Percentiles rank a stretch among this genome's conserved stretches.
These are phyloP conservation scores for Tinea trinotella DNA, from an alignment of 2,888 invertebrate species.

Conservation along the genomic window DNA sequence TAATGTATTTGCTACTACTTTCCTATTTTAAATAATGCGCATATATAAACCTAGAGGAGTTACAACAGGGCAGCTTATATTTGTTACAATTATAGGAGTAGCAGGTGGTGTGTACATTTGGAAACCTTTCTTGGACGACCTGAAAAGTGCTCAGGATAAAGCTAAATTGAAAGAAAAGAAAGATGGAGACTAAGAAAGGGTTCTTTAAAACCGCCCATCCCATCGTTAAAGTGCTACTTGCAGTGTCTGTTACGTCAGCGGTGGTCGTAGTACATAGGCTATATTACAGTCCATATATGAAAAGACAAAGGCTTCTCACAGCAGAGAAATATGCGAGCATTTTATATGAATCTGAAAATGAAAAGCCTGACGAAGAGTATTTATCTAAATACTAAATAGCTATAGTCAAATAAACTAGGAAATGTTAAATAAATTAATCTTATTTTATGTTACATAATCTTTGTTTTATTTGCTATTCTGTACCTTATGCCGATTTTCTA, in stretches of 20 bases:
- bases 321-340: slow-evolving; percentile 54
- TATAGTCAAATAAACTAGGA: neutral
- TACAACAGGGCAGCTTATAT: slow-evolving; percentile 46
- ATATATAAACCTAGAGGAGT: slow-evolving; percentile 57
- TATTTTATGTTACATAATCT: neutral
- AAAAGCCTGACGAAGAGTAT: neutral
- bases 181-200: slow-evolving; percentile 34
- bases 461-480: neutral
- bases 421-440: slow-evolving; percentile 11
- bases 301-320: slow-evolving; percentile 32
- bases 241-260: slow-evolving; percentile 43
- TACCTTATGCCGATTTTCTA: too few relatives aligned
- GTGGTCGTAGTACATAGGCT: slow-evolving; percentile 37
- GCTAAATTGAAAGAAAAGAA: slow-evolving; percentile 25
- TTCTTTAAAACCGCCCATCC: slow-evolving; percentile 43
- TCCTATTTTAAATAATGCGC: slow-evolving; percentile 12
- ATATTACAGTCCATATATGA: slow-evolving; percentile 39
- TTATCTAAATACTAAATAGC: neutral
- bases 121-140: slow-evolving; percentile 56
- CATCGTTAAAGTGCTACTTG: slow-evolving; percentile 38
- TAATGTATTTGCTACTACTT: too few relatives aligned
- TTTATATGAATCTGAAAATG: slow-evolving; percentile 26
- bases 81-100: slow-evolving; percentile 54
- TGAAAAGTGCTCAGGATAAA: slow-evolving; percentile 22
- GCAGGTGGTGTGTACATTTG: slow-evolving; percentile 65